Percentiles rank a stretch among this genome's conserved stretches.
Conservation (phyloP, 2,113 vertebrate species). For the Heterocephalus glaber region DNA sequence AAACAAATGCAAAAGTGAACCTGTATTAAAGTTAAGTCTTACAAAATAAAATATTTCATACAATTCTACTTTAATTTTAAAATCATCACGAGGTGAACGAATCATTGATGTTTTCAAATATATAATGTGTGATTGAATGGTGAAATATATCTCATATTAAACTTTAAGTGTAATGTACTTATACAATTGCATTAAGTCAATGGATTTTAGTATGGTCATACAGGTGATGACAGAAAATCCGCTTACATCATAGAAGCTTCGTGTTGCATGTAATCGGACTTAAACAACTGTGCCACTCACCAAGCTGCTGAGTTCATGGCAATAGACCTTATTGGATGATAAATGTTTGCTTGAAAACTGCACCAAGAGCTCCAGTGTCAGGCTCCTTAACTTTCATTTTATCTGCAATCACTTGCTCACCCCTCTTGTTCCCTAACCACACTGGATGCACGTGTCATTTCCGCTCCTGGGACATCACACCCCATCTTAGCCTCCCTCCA, state of each 20-base stretch:
- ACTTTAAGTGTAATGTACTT: conserved; percentile 9
- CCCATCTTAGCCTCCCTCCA: neutral
- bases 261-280: neutral
- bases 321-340: neutral
- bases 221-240: neutral
- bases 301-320: neutral
- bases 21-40: conserved; percentile 40
- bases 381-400: neutral
- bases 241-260: neutral
- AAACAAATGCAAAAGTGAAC: conserved; percentile 68
- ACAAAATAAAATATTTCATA: neutral
- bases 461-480: neutral
- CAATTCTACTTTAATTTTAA: conserved; percentile 58
- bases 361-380: neutral
- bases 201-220: neutral
- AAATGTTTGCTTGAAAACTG: conserved; percentile 16
- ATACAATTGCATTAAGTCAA: conserved; percentile 21
- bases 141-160: conserved; percentile 51
- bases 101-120: conserved; percentile 48
- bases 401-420: neutral
- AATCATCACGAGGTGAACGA: neutral
- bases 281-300: neutral
- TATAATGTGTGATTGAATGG: neutral
- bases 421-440: neutral
- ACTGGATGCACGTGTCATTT: neutral